Evolutionary conservation across 1,140 invertebrate species (phyloP), one percentile per base, ranked within the genome.

Genomic region (Meloidogyne chitwoodi): DNA sequence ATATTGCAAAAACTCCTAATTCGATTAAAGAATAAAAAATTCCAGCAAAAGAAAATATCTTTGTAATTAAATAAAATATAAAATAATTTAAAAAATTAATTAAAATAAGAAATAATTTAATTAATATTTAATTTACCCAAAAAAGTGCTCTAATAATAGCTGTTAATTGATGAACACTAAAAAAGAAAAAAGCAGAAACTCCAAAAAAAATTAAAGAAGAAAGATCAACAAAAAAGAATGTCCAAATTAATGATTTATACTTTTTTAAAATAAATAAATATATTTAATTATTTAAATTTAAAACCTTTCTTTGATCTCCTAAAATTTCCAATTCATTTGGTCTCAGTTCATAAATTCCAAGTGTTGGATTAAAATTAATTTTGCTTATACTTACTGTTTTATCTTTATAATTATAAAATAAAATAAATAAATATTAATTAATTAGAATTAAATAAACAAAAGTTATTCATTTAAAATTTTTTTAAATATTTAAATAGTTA

Each of bases 181-280:
- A 87, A 68, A 79, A 85, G 22, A 85, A 65, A 44, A 87, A 74
- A 12, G 78, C 65, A 22, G 76, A 79, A 6, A 80, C 62, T 27
- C 68, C 77, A 22, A 85, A 38, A 69, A 85, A 80, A 19, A 79
- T 67, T 27, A 79, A 85, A 14, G 74, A 74, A 4, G 71, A 79
- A 22, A 82, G 63, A 75, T 85, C 85, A 16, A 77, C 73, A 38
- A 80, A 67, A 8, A 85, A 74, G 68, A 81, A 85, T 11, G 72
- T 75, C 75, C 83, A 83, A 5, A 85, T 79, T 26, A 85, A 71
- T 8, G 76, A 74, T 80, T 85, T 87, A 73, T 87, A 85, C 85
- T 84, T 72, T 71, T 87, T 82, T 19, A n/a, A 3, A 27, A 67
- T 14, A 65, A 66, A 64, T 24, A 44, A 75, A 10, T 29, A 77